A percentile compares a stretch with the other conserved stretches of the same genome.
These are phyloP conservation scores for Paralinhomoeus sp. DNA, from an alignment of 2,888 invertebrate species.

Conservation along the genomic window DNA sequence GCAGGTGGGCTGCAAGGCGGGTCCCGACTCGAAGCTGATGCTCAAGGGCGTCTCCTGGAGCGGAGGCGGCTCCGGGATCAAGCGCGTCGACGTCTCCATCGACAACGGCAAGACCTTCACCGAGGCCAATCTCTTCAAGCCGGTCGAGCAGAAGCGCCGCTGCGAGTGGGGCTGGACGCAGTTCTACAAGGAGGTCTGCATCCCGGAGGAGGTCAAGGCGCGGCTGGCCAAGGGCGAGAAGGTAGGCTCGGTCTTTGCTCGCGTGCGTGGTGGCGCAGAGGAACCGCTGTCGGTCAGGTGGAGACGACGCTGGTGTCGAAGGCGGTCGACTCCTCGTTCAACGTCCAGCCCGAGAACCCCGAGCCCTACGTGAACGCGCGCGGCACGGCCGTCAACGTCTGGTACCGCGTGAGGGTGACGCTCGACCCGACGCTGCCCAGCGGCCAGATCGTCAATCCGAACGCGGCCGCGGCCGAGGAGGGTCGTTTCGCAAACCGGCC, in stretches of 20 bases:
- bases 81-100: conserved; percentile 62
- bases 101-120: conserved; percentile 62
- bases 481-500: too few species aligned
- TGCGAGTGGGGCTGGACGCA: conserved; percentile 58
- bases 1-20: too few species aligned
- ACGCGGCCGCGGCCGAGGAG: too few species aligned
- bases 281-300: too few species aligned
- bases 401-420: too few species aligned
- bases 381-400: too few species aligned
- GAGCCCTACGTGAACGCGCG: not conserved
- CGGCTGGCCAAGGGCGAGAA: not conserved
- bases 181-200: conserved; percentile 33
- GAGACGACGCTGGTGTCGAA: conserved; percentile 46
- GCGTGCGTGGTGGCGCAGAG: too few species aligned
- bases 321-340: conserved; percentile 52
- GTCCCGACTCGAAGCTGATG: too few species aligned
- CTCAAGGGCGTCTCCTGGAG: conserved; percentile 37
- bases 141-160: not conserved
- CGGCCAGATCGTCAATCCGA: too few species aligned
- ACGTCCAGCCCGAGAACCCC: conserved; percentile 61
- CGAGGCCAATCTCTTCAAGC: not conserved
- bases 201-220: not conserved
- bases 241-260: too few species aligned
- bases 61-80: conserved; percentile 61
- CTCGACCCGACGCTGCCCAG: too few species aligned